Evolutionary conservation across 2,113 vertebrate species (phyloP), one percentile per base, ranked within the genome.

Genomic region (Clarias magur): DNA sequence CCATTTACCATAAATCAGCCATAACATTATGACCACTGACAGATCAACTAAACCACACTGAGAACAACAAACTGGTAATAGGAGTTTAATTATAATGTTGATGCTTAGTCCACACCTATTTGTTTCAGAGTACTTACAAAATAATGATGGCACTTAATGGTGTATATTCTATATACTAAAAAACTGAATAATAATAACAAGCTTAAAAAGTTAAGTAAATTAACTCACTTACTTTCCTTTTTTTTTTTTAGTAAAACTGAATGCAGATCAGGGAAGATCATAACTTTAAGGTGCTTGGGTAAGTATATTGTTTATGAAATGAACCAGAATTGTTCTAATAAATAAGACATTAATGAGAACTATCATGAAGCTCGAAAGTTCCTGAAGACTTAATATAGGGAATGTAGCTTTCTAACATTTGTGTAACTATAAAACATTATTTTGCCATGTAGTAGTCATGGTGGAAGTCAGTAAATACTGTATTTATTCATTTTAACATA

Each of bases 271-370:
- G 93, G 93, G 42, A 93, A 76, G 85, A 94, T 94, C 88, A 93
- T 93, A 54, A 92, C 94, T 34, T 91, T 95, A 10, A 95, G 92
- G 80, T 96, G 95, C 91, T 85, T 95, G 68, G 94, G 95, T 95
- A 92, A 94, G 94, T 11, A 57, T 23, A 67, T 8, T 48, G 7
- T 48, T 48, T 8, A 48, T 48, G 48, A 48, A 48, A 48, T 48
- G 6, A 8, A 48, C 9, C 34, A 42, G 9, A 38, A 42, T 34
- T 72, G 70, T 19, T 72, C 7, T 72, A 21, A 38, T 72, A 34
- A 42, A 72, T 72, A 21, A 38, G 16, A 72, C 2, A 72, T 72
- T 34, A 30, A 72, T 72, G 34, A 2, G 34, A 42, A 42, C 70
- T 8, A 72, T 42, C 27, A 38, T 3, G 19, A 73, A 72, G 38